Conservation (phyloP, 2,797 vertebrate genomes). For the Anabas testudineus region DNA sequence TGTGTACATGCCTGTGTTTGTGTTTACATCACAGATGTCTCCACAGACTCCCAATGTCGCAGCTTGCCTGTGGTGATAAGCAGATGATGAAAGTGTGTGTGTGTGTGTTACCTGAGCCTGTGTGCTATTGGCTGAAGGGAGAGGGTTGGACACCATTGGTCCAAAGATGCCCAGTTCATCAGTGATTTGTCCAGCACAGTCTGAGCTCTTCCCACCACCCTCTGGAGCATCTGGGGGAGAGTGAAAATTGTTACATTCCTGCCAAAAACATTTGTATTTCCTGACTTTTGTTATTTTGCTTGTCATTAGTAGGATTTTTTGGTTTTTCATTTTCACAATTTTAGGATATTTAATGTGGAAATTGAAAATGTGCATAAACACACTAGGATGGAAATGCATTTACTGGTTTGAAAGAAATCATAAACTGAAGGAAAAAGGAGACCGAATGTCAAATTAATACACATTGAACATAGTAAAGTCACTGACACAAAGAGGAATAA, state of each 20-base stretch:
- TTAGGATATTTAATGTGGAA: too few relatives aligned
- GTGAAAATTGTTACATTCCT: background rate
- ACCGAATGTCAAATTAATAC: background rate
- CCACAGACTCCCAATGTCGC: constrained; percentile 40
- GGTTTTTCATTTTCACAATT: too few relatives aligned
- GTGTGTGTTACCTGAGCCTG: constrained; percentile 69
- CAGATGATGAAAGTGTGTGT: constrained; percentile 60
- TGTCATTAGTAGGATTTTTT: too few relatives aligned
- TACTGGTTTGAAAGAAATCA: background rate
- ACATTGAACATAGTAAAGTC: background rate
- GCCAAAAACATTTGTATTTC: background rate
- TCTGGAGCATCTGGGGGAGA: constrained; percentile 87
- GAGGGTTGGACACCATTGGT: constrained; percentile 97
- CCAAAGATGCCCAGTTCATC: constrained; percentile 97
- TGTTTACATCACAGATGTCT: constrained; percentile 37
- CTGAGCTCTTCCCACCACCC: constrained; percentile 76
- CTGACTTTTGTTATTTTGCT: too few relatives aligned
- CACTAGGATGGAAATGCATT: background rate
- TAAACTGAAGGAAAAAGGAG: background rate
- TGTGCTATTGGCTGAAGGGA: constrained; percentile 86
- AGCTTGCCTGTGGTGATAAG: constrained; percentile 68
- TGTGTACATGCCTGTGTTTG: constrained; percentile 14
- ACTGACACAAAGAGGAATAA: background rate
- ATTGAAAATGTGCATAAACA: background rate
- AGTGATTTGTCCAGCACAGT: constrained; percentile 76